Evolutionary conservation across 2,797 vertebrate species (phyloP).

Genomic region (Pempheris klunzingeri): DNA sequence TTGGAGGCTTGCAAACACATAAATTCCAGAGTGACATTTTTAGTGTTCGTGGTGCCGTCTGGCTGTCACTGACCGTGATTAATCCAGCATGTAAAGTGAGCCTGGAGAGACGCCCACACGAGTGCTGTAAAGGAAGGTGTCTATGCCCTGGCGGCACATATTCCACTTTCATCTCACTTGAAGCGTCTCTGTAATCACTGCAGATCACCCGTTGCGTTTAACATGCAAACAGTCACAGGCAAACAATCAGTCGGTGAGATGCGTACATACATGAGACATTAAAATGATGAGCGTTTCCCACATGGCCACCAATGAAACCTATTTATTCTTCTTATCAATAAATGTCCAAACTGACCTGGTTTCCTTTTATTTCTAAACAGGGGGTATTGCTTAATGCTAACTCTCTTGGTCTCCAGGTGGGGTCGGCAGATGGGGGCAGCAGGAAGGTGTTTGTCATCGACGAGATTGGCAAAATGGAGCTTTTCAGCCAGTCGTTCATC

Average conservation of each 20-base stretch:
- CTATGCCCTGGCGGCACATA: constrained; percentile 33
- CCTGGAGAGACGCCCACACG: constrained; percentile 69
- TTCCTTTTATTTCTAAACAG: background rate
- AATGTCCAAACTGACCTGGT: background rate
- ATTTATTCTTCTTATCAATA: background rate
- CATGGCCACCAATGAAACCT: background rate
- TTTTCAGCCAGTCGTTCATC: constrained; percentile 94
- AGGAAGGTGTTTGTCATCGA: constrained; percentile 91
- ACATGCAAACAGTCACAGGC: constrained; percentile 12
- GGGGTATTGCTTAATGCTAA: background rate
- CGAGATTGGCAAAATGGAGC: constrained; percentile 98
- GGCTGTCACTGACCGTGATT: constrained; percentile 80
- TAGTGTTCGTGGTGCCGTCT: constrained; percentile 80
- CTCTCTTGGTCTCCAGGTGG: constrained; percentile 73
- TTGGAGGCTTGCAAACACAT: constrained; percentile 71
- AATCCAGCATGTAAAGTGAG: constrained; percentile 76
- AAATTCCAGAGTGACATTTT: constrained; percentile 80
- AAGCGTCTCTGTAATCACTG: constrained; percentile 56
- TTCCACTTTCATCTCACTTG: constrained; percentile 70
- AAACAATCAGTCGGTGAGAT: background rate
- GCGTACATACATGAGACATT: constrained; percentile 2
- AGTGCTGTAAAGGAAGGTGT: constrained; percentile 62
- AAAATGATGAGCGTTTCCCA: background rate
- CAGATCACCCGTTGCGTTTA: constrained; percentile 31
- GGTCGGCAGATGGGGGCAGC: constrained; percentile 42